Percentiles rank a stretch among this genome's conserved stretches.
Conservation (phyloP, 2,113 vertebrate genomes). For the Loxodonta africana region DNA sequence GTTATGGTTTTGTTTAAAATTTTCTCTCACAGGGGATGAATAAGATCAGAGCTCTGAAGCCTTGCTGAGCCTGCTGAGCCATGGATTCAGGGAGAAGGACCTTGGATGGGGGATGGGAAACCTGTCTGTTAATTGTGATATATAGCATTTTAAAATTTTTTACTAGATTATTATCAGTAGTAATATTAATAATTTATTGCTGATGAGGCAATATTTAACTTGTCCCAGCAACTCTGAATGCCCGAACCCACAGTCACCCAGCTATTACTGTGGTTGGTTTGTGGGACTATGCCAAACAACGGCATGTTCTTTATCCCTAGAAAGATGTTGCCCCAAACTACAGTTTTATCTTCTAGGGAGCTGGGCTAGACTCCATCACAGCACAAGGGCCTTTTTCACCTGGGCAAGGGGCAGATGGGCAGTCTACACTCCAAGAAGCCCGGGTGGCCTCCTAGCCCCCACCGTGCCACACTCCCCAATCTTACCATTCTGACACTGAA, state of each 20-base stretch:
- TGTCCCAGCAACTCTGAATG: background rate
- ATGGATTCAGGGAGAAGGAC: background rate
- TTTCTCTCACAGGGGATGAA: background rate
- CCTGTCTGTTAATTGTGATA: background rate
- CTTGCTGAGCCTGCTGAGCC: background rate
- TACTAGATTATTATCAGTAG: background rate
- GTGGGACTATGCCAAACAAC: background rate
- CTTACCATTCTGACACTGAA: background rate
- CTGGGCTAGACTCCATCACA: background rate
- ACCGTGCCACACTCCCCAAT: background rate
- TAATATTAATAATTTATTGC: background rate
- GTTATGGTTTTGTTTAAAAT: background rate
- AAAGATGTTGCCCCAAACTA: background rate
- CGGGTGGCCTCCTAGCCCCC: rapidly evolving
- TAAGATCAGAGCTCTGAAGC: background rate
- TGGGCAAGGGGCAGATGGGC: background rate
- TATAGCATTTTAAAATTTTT: background rate
- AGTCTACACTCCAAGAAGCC: background rate
- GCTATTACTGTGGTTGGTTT: background rate
- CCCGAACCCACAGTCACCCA: background rate
- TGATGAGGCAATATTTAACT: background rate
- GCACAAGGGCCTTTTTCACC: background rate
- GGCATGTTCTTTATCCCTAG: background rate
- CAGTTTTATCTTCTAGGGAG: background rate
- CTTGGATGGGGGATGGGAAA: background rate